Percentiles rank a stretch among this genome's conserved stretches.
Evolutionary conservation across 2,888 invertebrate genomes (phyloP).

Genomic region (Ophion ellenae): DNA sequence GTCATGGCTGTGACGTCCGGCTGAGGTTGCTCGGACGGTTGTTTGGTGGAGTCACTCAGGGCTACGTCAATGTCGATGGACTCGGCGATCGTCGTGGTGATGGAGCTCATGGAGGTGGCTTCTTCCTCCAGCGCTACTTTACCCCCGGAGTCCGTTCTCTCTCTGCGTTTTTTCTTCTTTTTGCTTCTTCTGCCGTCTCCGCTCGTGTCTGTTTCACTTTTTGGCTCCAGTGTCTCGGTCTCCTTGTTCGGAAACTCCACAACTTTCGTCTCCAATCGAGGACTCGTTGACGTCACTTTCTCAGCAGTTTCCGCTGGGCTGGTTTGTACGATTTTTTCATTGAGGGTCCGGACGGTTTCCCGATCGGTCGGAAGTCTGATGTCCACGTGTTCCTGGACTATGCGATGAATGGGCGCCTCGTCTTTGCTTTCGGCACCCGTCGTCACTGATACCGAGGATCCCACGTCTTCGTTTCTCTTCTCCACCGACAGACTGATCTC

Average conservation of each 20-base stretch:
- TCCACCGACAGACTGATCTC: conserved; percentile 79
- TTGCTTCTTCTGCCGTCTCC: conserved; percentile 68
- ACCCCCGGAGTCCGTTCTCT: conserved; percentile 66
- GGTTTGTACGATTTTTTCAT: conserved; percentile 77
- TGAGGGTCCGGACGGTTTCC: conserved; percentile 72
- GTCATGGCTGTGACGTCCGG: conserved; percentile 76
- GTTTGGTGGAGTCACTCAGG: conserved; percentile 85
- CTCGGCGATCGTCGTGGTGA: conserved; percentile 85
- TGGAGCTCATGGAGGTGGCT: conserved; percentile 68
- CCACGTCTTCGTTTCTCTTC: conserved; percentile 72
- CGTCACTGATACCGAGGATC: conserved; percentile 75
- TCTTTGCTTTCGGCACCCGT: conserved; percentile 75
- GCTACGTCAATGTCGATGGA: conserved; percentile 85
- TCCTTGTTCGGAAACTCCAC: conserved; percentile 73
- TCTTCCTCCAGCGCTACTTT: conserved; percentile 68
- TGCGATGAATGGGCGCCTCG: conserved; percentile 69
- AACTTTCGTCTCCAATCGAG: conserved; percentile 45
- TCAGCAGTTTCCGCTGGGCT: conserved; percentile 70
- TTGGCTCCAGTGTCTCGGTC: conserved; percentile 70
- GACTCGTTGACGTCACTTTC: conserved; percentile 71
- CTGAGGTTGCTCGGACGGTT: conserved; percentile 84
- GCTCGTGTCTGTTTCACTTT: conserved; percentile 70
- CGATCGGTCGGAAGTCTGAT: conserved; percentile 77
- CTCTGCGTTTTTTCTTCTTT: conserved; percentile 77
- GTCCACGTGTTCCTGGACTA: conserved; percentile 77